These are phyloP conservation scores for Chymomyza amoena DNA, from an alignment of 2,888 invertebrate species.

Conservation along the genomic window DNA sequence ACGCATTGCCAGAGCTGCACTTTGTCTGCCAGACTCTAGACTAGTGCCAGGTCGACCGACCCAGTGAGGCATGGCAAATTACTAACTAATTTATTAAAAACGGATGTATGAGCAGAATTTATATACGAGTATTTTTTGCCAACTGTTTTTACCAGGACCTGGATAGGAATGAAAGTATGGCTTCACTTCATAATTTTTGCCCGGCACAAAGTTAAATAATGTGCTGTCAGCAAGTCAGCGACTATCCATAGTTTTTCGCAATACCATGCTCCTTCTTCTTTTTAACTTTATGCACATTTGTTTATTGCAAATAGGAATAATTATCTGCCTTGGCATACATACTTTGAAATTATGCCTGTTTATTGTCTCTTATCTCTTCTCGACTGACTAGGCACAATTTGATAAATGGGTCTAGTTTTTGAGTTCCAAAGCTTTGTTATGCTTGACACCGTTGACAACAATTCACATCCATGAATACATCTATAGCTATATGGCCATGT, in stretches of 20 bases:
- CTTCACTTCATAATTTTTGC: conserved; percentile 34
- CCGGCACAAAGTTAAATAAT: conserved; percentile 32
- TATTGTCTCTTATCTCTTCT: conserved; percentile 35
- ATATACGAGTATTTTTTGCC: conserved; percentile 20
- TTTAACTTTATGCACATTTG: conserved; percentile 18
- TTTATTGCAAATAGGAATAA: conserved; percentile 4
- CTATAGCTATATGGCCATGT: neutral
- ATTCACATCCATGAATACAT: conserved; percentile 10
- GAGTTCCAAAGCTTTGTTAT: conserved; percentile 10
- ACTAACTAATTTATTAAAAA: conserved; percentile 49
- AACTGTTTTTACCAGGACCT: conserved; percentile 15
- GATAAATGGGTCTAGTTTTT: conserved; percentile 46
- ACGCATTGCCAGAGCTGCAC: conserved; percentile 17
- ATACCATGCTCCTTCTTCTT: neutral
- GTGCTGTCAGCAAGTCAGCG: conserved; percentile 46
- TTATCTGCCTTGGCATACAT: neutral
- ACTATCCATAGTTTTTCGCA: conserved; percentile 6
- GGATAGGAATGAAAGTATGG: conserved; percentile 25
- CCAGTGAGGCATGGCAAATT: conserved; percentile 40
- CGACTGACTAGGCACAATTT: conserved; percentile 16
- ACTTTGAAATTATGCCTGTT: conserved; percentile 38
- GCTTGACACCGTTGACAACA: conserved; percentile 24
- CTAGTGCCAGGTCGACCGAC: conserved; percentile 12
- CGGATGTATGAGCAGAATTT: conserved; percentile 39
- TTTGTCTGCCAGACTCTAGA: conserved; percentile 11